Base-by-base conservation (phyloP, 2,797 vertebrate genomes). In the Lithobates pipiens region DNA sequence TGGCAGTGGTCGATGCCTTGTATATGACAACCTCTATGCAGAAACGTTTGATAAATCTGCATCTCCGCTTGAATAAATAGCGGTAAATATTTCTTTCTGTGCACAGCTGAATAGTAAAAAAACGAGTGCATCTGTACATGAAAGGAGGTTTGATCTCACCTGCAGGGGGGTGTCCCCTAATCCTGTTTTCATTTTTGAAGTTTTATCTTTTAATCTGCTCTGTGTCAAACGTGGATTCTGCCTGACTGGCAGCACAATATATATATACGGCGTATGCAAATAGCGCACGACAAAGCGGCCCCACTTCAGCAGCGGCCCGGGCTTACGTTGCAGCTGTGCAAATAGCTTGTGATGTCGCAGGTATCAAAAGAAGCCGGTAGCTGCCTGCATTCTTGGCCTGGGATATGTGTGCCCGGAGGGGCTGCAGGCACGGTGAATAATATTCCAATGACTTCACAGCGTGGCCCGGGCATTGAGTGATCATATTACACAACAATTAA, bases 291-390 rank as follows among this genome's bases (percentile, higher is more conserved):
- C 46, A 50, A 50, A 50, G 46, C 46, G 11, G 46, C 34, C 46
- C 46, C 46, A 50, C 46, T 50, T 50, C 46, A 50, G 44, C 42
- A 8, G 44, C 13, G 15, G 46, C 46, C 3, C 5, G 29, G 15
- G 1, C 10, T 80, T 69, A n/a, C 46, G 4, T 21, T 27, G 65
- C 78, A 85, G 84, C 84, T 85, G 84, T 80, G 78, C 72, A 81
- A 85, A 85, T 75, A 85, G 8, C 63, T 54, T 70, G 68, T n/a
- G 79, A 72, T 54, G 79, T 69, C 11, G 79, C 69, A 4, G 5
- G 34, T 57, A 71, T 81, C 83, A 85, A 84, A 77, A 54, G 44
- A 70, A 50, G 25, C 25, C 65, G 46, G 25, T 68, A 84, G 23
- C 36, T 65, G 68, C 21, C 23, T 72, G 68, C 42, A 44, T 73